Base-by-base conservation (phyloP, 2,888 invertebrate genomes). In the Noctua pronuba region DNA sequence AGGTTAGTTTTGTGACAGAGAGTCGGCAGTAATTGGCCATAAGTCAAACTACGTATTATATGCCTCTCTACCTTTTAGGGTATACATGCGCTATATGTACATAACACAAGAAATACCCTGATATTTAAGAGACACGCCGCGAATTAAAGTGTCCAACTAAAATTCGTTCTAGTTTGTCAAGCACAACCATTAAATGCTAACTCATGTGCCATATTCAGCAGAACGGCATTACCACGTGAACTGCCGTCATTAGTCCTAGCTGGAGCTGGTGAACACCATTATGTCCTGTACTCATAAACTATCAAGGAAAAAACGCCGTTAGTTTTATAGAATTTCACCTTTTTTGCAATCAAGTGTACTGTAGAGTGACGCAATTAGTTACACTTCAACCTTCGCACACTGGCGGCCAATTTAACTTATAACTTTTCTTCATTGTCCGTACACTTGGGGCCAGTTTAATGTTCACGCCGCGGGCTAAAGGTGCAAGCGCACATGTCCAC, bases 311-410 rank as follows among this genome's bases (percentile, higher is more conserved):
- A 76, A 79, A 44, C 55, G 35, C 86, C 81, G 77, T 86, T 86
- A 83, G 60, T 73, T 86, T 84, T 84, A 87, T 77, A 77, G 72
- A 82, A 77, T 84, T 83, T 82, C 68, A 71, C 60, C 11, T 73
- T 81, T 82, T 85, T 87, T 85, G 83, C 79, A 86, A 85, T 83
- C 74, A 83, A 79, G 86, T 86, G 86, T 82, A 86, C 82, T 81
- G 84, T 80, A 73, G 74, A 83, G 75, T 86, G 80, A 69, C 79
- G 87, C 83, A 89, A 88, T 90, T 90, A 90, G 86, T 88, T 83
- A 75, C 87, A 88, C 85, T 85, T 86, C 82, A 83, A 77, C 81
- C 85, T 82, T 83, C 86, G 76, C 79, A 75, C 78, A 76, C 80
- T 80, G 82, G 76, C 49, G 70, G 81, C 60, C 87, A 80, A 81